Evolutionary conservation across 2,113 vertebrate species (phyloP).

Genomic region (Pachycephala philippinensis): DNA sequence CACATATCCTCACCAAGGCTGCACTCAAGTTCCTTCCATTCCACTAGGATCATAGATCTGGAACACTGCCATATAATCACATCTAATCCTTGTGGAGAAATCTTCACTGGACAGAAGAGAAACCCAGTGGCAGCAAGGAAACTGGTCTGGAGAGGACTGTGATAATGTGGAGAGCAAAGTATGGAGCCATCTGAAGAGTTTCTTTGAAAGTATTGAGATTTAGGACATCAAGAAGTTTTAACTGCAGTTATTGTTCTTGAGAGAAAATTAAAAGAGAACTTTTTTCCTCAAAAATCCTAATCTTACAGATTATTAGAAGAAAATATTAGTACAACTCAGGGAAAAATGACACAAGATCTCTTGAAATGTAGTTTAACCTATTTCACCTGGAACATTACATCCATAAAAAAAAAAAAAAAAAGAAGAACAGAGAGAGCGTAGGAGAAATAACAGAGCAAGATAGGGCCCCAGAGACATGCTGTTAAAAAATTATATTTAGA

Average conservation of each 20-base stretch:
- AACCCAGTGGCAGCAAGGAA: background rate
- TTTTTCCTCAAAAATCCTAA: background rate
- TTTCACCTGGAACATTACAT: background rate
- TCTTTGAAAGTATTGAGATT: slow-evolving; percentile 10
- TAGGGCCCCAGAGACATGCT: background rate
- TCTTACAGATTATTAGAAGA: slow-evolving; percentile 26
- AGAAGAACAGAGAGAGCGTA: background rate
- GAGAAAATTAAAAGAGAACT: slow-evolving; percentile 37
- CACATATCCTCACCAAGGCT: background rate
- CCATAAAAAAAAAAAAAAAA: background rate
- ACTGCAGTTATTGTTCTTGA: background rate
- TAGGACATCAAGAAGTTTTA: slow-evolving; percentile 31
- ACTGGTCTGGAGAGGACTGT: background rate
- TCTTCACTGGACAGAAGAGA: background rate
- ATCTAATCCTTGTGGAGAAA: background rate
- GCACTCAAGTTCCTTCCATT: background rate
- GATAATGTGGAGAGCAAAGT: background rate
- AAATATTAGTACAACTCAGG: slow-evolving; percentile 6
- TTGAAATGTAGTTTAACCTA: slow-evolving; percentile 3
- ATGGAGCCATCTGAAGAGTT: background rate
- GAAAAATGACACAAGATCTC: background rate
- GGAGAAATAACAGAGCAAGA: background rate
- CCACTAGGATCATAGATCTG: background rate
- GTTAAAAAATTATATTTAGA: slow-evolving; percentile 44
- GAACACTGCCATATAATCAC: background rate